Conservation (phyloP, 1,140 invertebrate genomes). For the Wiebesia pumilae region DNA sequence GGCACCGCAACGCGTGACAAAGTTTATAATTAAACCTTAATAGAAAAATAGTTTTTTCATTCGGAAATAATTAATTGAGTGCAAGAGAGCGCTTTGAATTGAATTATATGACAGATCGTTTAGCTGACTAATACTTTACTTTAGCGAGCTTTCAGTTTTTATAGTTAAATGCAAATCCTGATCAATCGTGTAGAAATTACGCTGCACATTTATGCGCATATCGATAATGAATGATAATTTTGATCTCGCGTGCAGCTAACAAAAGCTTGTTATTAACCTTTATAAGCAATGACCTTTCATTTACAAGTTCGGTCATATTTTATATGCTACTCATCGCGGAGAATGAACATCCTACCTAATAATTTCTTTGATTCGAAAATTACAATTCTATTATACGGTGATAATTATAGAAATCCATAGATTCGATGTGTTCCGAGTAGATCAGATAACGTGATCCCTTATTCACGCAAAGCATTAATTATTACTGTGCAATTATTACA, state of each 20-base stretch:
- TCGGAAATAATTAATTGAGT: not conserved
- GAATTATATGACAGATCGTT: not conserved
- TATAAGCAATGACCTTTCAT: conserved; percentile 25
- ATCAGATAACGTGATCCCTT: not conserved
- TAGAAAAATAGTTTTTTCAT: not conserved
- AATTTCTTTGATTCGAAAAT: conserved; percentile 1
- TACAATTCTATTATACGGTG: not conserved
- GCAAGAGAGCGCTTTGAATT: not conserved
- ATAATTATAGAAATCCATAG: not conserved
- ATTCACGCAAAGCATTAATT: conserved; percentile 24
- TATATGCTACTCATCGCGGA: not conserved
- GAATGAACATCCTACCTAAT: not conserved
- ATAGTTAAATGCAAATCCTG: not conserved
- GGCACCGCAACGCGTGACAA: not conserved
- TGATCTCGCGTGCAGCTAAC: not conserved
- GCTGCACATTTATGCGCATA: not conserved
- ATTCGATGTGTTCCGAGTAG: not conserved
- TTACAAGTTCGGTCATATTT: not conserved
- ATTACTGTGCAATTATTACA: not conserved
- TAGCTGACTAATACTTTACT: not conserved
- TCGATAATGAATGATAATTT: not conserved
- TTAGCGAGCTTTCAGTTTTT: not conserved
- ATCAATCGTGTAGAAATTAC: conserved; percentile 34
- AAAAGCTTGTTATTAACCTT: conserved; percentile 15
- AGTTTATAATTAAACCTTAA: not conserved